Base-by-base conservation (phyloP, 1,140 invertebrate genomes). In the Drosophila truncata region DNA sequence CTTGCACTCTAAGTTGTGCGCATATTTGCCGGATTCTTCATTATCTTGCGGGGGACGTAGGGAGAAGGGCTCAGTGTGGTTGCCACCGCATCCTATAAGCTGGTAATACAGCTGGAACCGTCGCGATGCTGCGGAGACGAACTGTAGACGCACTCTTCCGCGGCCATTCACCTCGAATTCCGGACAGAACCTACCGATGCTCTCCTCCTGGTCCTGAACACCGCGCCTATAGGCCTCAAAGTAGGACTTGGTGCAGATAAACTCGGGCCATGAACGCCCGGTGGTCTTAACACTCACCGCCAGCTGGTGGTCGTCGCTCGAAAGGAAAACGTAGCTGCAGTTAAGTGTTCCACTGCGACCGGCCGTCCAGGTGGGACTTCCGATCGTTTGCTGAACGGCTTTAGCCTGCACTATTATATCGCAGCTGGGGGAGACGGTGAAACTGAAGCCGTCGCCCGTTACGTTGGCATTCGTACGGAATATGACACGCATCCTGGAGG, bases 371-470 rank as follows among this genome's bases (percentile, higher is more conserved):
- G 9, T 9, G n/a, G 54, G 79, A 27, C 39, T 65, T 4, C 1
- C 1, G 0, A 63, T 3, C 1, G 92, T 92, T 52, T 95, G 95
- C 18, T 87, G 60, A 1, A 88, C 91, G 3, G 86, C 80, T 1
- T 92, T 95, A 2, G 94, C 95, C 50, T 93, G 59, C 62, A 96
- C 95, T 13, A 93, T 91, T 23, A 95, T 95, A 41, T 97, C 97
- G 93, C 97, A 98, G 64, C 94, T 94, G 23, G 91, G 81, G 6
- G 82, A 75, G 93, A 95, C 96, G 13, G 60, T 35, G 33, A 94
- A 94, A 63, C 91, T 93, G 87, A 98, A 98, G 10, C 97, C 97
- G 80, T 96, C 95, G 18, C 94, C 95, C 60, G 95, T 94, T 7
- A 95, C 93, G 37, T 93, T 93, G 1, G 93, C 93, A 91, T 97